A percentile compares a stretch with the other conserved stretches of the same genome.
Conservation (phyloP, 2,113 vertebrate species). For the Oreochromis spilurus region DNA sequence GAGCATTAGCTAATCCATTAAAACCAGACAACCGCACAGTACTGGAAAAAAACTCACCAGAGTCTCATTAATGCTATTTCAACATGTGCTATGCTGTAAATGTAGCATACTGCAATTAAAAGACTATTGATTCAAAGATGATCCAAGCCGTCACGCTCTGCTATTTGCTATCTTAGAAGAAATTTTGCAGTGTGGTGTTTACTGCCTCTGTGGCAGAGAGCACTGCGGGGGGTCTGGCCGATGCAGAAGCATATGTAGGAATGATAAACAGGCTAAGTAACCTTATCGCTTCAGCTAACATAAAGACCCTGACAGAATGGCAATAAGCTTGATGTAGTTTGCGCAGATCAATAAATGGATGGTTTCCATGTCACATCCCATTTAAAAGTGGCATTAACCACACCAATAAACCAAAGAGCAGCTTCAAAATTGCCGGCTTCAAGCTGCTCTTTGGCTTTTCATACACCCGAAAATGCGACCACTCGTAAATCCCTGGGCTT, state of each 20-base stretch:
- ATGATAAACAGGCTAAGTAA: constrained; percentile 58
- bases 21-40: neutral
- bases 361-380: neutral
- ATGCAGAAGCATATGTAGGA: constrained; percentile 32
- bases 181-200: constrained; percentile 15
- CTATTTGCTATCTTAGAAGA: constrained; percentile 2
- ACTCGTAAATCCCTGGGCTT: neutral
- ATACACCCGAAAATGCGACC: neutral
- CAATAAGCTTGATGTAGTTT: constrained; percentile 33
- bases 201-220: constrained; percentile 6
- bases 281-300: constrained; percentile 37
- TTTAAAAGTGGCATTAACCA: neutral
- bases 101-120: neutral
- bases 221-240: constrained; percentile 29
- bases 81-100: neutral
- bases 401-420: neutral
- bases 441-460: neutral
- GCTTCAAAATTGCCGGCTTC: neutral
- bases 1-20: neutral
- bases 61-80: neutral
- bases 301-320: constrained; percentile 29
- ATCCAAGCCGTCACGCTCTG: neutral
- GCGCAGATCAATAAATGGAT: neutral
- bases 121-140: constrained; percentile 9
- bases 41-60: neutral